Percentiles rank a stretch among this genome's conserved stretches.
phyloP scores from a whole-genome alignment of 2,797 vertebrate species.

The Dicrostonyx torquatus region DNA sequence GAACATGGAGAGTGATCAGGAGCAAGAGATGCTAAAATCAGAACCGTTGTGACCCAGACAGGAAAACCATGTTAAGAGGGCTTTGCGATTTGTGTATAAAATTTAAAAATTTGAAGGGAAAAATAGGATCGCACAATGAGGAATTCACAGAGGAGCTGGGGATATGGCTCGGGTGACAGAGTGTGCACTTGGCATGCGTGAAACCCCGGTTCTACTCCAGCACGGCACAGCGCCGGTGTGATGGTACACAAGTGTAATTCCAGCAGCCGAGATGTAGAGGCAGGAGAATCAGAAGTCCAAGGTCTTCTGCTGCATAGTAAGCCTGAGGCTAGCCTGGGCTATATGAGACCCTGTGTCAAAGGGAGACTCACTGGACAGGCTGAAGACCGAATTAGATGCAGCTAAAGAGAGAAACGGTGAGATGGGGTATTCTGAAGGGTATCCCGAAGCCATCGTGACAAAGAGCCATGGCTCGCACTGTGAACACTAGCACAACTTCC shows the following conservation, averaged over 20 bases:
- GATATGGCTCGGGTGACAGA: background rate
- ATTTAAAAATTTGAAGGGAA: background rate
- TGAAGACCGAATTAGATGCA: background rate
- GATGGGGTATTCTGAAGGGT: background rate
- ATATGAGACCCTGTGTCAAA: background rate
- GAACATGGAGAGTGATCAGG: background rate
- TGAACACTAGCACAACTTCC: background rate
- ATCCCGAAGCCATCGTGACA: background rate
- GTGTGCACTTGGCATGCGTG: background rate
- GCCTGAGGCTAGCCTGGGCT: background rate
- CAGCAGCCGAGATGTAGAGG: background rate
- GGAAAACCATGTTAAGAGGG: background rate
- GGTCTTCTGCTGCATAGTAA: background rate
- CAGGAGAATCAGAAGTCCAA: background rate
- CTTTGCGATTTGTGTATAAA: background rate
- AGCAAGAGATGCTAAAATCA: too few relatives aligned
- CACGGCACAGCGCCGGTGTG: background rate
- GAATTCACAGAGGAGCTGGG: background rate
- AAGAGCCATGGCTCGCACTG: background rate
- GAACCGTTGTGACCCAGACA: fast-evolving
- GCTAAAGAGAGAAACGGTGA: background rate
- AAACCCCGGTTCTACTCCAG: background rate
- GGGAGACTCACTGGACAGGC: background rate
- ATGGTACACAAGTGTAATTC: background rate
- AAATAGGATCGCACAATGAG: background rate